Base-by-base conservation (phyloP, 2,888 invertebrate genomes). In the Tipula lateralis region DNA sequence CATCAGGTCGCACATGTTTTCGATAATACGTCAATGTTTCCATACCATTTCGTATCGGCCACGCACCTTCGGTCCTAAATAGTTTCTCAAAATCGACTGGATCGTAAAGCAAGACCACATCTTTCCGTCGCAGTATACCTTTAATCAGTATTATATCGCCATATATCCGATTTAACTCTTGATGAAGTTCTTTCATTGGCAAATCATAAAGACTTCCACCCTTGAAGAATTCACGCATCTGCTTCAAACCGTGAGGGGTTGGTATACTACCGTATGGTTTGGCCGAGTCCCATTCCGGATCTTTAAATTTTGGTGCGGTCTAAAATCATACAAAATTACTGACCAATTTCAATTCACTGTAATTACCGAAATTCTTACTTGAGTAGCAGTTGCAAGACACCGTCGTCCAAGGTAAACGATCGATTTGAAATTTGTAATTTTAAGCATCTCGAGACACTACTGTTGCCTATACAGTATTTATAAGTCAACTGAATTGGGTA, bases 11-110 rank as follows among this genome's bases (percentile, higher is more conserved):
- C 5, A 84, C 5, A 3, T 83, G 16, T 81, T 83, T 36, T 44
- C 84, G 19, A n/a, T 32, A 85, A 32, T 85, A 84, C 7, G 30
- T 44, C 7, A 85, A 34, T 5, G 84, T 85, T 39, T 85, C 85
- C 7, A 85, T 7, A n/a, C 29, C 39, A 29, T 82, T 36, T 84
- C 85, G 29, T 7, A n/a, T 3, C 2, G 85, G 85, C 83, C 32
- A 84, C 3, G 16, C 19, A 16, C 85, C 84, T 84, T 85, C 85
- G 29, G 83, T 83, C 6, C 85, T 19, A 24, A 24, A 24, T 66
- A 66, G 1, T 9, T 24, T 84, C 50, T 85, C 85, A 29, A 85
- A 84, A 85, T 85, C 50, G 6, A 36, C 50, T 5, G 85, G 39
- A 66, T 85, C 83, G 9, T 32, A 85, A 16, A 32, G 16, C 9